Conservation (phyloP, 1,140 invertebrate genomes). For the Brachionus sp. region DNA sequence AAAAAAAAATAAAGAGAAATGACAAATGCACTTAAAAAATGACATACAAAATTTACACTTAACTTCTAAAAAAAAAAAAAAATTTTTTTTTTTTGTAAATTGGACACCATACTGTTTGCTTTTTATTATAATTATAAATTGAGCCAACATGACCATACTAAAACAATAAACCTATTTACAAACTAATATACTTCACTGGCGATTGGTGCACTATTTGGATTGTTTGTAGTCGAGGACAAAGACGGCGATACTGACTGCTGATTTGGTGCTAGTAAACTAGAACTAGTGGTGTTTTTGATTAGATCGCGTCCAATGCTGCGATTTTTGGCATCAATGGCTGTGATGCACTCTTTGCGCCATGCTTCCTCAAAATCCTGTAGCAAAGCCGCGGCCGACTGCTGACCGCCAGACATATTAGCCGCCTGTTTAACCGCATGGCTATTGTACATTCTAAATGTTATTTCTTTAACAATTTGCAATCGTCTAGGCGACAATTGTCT, state of each 20-base stretch:
- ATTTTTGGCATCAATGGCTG: conserved; percentile 38
- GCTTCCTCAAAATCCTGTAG: conserved; percentile 34
- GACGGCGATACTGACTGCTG: not conserved
- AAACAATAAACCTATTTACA: not conserved
- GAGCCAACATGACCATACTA: not conserved
- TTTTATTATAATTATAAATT: not conserved
- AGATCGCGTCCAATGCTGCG: conserved; percentile 4
- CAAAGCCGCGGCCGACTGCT: not conserved
- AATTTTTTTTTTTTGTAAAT: not conserved
- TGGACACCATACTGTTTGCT: not conserved
- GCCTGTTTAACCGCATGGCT: not conserved
- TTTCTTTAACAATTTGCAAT: conserved; percentile 17
- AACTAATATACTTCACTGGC: not conserved
- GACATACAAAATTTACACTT: not conserved
- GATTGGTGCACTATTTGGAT: not conserved
- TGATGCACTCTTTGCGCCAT: conserved; percentile 32
- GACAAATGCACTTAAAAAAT: conserved; percentile 6
- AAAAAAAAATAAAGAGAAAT: not conserved
- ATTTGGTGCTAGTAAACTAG: not conserved
- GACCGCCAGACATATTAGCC: not conserved
- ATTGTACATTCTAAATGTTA: conserved; percentile 21
- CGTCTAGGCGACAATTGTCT: not conserved
- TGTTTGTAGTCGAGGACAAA: not conserved
- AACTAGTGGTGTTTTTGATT: conserved; percentile 16
- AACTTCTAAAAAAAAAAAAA: not conserved